These are phyloP conservation scores for Falcunculus frontatus DNA, from an alignment of 2,113 vertebrate species.

Conservation along the genomic window DNA sequence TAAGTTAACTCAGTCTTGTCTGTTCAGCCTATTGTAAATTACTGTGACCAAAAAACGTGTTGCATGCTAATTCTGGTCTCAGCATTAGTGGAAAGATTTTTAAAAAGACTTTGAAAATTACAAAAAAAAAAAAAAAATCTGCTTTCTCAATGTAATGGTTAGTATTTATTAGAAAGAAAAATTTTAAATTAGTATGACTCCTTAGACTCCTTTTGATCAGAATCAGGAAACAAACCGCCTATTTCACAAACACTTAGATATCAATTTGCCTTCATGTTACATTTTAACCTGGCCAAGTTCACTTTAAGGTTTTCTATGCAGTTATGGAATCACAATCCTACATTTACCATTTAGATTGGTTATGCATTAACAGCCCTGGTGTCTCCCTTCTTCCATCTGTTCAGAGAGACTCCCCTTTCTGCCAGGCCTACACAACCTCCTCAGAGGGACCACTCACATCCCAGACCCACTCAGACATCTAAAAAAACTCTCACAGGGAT, in stretches of 20 bases:
- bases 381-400: not conserved
- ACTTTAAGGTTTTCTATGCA: not conserved
- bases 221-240: not conserved
- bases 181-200: not conserved
- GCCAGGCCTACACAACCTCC: not conserved
- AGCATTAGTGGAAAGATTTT: not conserved
- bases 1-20: not conserved
- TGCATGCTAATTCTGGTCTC: not conserved
- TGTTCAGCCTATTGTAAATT: not conserved
- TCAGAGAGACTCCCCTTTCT: not conserved
- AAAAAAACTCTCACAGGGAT: not conserved
- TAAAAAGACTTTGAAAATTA: not conserved
- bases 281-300: not conserved
- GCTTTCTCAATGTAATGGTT: not conserved
- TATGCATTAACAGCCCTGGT: not conserved
- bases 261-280: not conserved
- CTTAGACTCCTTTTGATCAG: not conserved
- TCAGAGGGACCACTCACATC: not conserved
- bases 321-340: not conserved
- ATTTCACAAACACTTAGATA: not conserved
- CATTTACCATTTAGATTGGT: not conserved
- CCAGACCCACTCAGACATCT: not conserved
- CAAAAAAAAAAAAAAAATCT: fast-evolving
- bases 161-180: not conserved
- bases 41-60: fast-evolving